These are phyloP conservation scores for Epinotia brunnichana DNA, from an alignment of 2,888 invertebrate species.

Conservation along the genomic window DNA sequence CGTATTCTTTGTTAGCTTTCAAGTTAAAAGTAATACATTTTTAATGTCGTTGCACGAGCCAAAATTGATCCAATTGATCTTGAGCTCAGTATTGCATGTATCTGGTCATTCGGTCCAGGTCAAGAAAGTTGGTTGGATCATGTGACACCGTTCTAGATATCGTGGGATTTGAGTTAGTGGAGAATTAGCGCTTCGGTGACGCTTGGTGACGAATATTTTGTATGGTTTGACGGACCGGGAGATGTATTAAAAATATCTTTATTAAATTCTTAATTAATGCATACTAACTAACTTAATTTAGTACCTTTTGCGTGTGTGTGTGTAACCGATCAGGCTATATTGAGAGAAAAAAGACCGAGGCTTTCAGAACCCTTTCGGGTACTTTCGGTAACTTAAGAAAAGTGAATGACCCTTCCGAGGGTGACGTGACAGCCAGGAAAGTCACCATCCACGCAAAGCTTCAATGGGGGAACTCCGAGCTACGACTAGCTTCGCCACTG, in stretches of 20 bases:
- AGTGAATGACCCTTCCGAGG: too few relatives aligned
- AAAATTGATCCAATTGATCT: background rate
- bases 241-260: background rate
- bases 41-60: conserved; percentile 31
- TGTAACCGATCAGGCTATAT: too few relatives aligned
- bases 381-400: too few relatives aligned
- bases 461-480: too few relatives aligned
- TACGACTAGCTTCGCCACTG: too few relatives aligned
- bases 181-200: conserved; percentile 35
- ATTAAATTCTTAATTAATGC: background rate
- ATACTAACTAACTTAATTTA: too few relatives aligned
- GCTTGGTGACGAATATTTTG: conserved; percentile 35
- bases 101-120: background rate
- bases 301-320: too few relatives aligned
- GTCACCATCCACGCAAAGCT: too few relatives aligned
- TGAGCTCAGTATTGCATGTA: background rate
- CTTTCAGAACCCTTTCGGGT: too few relatives aligned
- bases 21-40: conserved; percentile 23
- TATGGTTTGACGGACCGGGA: conserved; percentile 27
- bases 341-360: too few relatives aligned
- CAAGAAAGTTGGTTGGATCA: background rate
- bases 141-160: conserved; percentile 24
- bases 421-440: too few relatives aligned
- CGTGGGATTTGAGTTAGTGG: conserved; percentile 26
- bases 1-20: conserved; percentile 29